These are phyloP conservation scores for Clavelina lepadiformis DNA, from an alignment of 23 tunicate species.

Conservation along the genomic window DNA sequence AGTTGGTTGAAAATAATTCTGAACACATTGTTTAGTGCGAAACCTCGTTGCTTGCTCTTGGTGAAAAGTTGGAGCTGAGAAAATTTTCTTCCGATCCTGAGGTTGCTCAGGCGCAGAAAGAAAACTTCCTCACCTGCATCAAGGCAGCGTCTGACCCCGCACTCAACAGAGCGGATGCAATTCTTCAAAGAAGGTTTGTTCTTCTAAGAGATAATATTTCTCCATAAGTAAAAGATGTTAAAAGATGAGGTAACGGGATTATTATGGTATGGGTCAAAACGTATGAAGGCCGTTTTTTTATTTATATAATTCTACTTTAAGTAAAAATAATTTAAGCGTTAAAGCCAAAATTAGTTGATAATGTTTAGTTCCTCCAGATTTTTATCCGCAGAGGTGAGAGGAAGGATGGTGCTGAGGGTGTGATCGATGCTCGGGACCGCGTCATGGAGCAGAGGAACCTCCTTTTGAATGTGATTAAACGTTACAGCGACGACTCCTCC, in stretches of 20 bases:
- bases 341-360: no score
- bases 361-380: no score
- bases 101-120: constrained; percentile 37
- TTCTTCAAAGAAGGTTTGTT: constrained; percentile 53
- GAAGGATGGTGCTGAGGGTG: constrained; percentile 38
- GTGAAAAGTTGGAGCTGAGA: constrained; percentile 33
- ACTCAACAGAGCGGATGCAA: constrained; percentile 22
- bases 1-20: neutral
- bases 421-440: constrained; percentile 12
- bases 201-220: no score
- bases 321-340: no score
- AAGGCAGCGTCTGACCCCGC: constrained; percentile 39
- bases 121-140: constrained; percentile 28
- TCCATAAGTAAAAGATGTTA: no score
- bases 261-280: no score
- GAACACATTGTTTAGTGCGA: constrained; percentile 16
- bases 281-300: no score
- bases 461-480: constrained; percentile 11
- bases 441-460: constrained; percentile 14
- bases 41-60: constrained; percentile 36
- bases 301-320: no score
- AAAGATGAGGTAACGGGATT: no score
- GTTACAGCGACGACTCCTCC: constrained; percentile 29
- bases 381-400: neutral
- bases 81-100: constrained; percentile 72